A percentile compares a stretch with the other conserved stretches of the same genome.
Conservation (phyloP, 2,797 vertebrate genomes). For the Glossophaga mutica region DNA sequence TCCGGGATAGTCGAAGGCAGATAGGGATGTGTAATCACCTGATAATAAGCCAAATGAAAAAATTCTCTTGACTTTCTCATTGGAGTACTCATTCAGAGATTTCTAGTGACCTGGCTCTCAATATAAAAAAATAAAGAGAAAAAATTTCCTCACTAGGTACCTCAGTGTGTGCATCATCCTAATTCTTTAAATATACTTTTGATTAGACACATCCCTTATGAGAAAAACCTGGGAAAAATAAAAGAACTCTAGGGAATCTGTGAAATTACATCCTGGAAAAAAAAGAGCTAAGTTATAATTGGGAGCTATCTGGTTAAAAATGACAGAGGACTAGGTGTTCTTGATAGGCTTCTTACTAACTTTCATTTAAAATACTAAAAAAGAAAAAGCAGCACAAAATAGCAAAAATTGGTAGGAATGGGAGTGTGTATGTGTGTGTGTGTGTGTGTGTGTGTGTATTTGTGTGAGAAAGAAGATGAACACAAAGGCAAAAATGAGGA, state of each 20-base stretch:
- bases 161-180: background rate
- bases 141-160: background rate
- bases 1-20: background rate
- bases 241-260: background rate
- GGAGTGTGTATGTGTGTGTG: background rate
- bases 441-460: background rate
- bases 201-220: background rate
- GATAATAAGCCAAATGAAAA: background rate
- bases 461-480: background rate
- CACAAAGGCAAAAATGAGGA: background rate
- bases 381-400: background rate
- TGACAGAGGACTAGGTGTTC: background rate
- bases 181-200: background rate
- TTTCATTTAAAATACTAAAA: background rate
- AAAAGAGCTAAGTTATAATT: background rate
- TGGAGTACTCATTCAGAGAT: background rate
- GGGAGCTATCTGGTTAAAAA: background rate
- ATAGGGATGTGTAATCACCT: background rate
- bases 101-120: background rate
- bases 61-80: background rate
- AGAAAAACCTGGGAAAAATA: background rate
- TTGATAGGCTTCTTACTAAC: background rate
- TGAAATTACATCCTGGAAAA: background rate
- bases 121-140: background rate
- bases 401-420: background rate